Evolutionary conservation across 2,113 vertebrate species (phyloP).

Genomic region (Ancistrus triradiatus): DNA sequence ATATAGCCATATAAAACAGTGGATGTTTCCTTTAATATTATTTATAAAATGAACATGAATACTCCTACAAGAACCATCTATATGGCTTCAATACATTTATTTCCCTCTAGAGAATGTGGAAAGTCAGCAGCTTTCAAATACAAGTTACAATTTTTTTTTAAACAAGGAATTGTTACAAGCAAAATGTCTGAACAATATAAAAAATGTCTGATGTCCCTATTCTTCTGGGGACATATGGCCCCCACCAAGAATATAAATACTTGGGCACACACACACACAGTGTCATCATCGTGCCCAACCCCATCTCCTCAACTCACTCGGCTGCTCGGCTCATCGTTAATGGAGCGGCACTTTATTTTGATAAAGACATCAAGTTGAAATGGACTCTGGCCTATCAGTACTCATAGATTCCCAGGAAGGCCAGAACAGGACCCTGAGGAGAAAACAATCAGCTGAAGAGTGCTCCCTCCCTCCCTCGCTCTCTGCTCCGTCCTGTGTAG

Average conservation of each 20-base stretch:
- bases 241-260: too few relatives aligned
- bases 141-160: too few relatives aligned
- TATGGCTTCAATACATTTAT: not conserved
- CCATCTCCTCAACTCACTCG: constrained; percentile 24
- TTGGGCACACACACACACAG: constrained; percentile 3
- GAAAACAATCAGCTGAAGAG: constrained; percentile 47
- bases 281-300: constrained; percentile 7
- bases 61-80: constrained; percentile 2
- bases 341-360: constrained; percentile 42
- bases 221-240: too few relatives aligned
- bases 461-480: constrained; percentile 16
- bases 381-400: constrained; percentile 40
- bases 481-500: not conserved
- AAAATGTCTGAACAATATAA: too few relatives aligned
- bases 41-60: constrained; percentile 10
- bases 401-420: constrained; percentile 42
- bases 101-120: not conserved
- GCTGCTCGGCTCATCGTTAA: constrained; percentile 25
- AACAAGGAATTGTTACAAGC: too few relatives aligned
- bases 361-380: constrained; percentile 46
- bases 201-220: too few relatives aligned
- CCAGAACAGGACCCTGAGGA: constrained; percentile 46
- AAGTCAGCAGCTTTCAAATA: not conserved
- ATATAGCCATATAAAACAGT: constrained; percentile 9
- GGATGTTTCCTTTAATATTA: not conserved